Percentiles rank a stretch among this genome's conserved stretches.
Evolutionary conservation across 2,113 vertebrate genomes (phyloP).

Genomic region (Gnathonemus echidnorhynchus): DNA sequence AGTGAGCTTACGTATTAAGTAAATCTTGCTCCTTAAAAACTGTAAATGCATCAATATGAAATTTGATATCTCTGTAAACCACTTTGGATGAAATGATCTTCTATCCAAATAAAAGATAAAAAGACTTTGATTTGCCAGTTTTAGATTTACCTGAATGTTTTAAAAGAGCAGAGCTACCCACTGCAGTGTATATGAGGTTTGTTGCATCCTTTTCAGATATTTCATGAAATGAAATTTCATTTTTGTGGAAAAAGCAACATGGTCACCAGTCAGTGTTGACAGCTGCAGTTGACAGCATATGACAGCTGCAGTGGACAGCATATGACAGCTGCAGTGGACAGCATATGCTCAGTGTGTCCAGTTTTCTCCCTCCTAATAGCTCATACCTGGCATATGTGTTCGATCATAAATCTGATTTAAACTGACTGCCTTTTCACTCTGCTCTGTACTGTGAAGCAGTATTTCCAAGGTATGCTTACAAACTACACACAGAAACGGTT

Average conservation of each 20-base stretch:
- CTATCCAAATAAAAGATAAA: not conserved
- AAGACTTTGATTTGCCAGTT: not conserved
- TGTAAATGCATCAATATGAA: not conserved
- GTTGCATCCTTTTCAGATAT: not conserved
- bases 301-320: too few relatives aligned
- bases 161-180: not conserved
- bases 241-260: not conserved
- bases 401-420: not conserved
- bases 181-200: not conserved
- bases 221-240: not conserved
- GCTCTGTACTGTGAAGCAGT: not conserved
- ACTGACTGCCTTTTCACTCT: not conserved
- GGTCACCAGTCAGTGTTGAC: not conserved
- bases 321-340: not conserved
- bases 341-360: not conserved
- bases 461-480: not conserved
- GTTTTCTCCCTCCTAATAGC: not conserved
- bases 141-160: not conserved
- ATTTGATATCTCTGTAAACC: not conserved
- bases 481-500: not conserved
- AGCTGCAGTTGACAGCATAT: too few relatives aligned
- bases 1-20: not conserved
- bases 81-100: not conserved
- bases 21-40: not conserved
- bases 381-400: not conserved